Evolutionary conservation across 2,113 vertebrate species (phyloP).

Genomic region (Terrapene triunguis): DNA sequence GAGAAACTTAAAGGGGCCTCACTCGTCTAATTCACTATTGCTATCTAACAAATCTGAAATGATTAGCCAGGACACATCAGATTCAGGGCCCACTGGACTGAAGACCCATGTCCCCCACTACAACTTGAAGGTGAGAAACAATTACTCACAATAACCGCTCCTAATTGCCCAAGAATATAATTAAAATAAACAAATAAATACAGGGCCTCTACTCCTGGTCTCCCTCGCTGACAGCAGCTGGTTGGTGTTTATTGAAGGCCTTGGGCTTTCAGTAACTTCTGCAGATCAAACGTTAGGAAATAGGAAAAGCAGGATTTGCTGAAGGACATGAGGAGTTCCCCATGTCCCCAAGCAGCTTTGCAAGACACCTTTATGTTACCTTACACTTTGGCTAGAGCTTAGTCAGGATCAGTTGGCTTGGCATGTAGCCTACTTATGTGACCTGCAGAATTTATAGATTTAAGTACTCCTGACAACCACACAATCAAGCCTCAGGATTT

Average conservation of each 20-base stretch:
- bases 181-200: neutral
- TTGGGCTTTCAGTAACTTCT: neutral
- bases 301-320: neutral
- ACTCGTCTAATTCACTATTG: neutral
- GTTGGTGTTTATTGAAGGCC: neutral
- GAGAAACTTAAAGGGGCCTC: neutral
- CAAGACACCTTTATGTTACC: neutral
- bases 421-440: neutral
- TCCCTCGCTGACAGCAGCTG: neutral
- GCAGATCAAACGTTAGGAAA: neutral
- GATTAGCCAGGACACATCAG: neutral
- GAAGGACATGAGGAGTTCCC: neutral
- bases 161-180: neutral
- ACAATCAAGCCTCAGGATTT: constrained; percentile 35
- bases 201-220: neutral
- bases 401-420: neutral
- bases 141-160: neutral
- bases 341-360: neutral
- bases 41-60: neutral
- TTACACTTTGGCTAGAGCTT: neutral
- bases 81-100: neutral
- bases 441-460: neutral
- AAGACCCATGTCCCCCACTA: neutral
- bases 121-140: neutral
- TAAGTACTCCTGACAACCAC: constrained; percentile 17